A percentile compares a stretch with the other conserved stretches of the same genome.
Evolutionary conservation across 2,113 vertebrate species (phyloP).

Genomic region (Turdus rufiventris): DNA sequence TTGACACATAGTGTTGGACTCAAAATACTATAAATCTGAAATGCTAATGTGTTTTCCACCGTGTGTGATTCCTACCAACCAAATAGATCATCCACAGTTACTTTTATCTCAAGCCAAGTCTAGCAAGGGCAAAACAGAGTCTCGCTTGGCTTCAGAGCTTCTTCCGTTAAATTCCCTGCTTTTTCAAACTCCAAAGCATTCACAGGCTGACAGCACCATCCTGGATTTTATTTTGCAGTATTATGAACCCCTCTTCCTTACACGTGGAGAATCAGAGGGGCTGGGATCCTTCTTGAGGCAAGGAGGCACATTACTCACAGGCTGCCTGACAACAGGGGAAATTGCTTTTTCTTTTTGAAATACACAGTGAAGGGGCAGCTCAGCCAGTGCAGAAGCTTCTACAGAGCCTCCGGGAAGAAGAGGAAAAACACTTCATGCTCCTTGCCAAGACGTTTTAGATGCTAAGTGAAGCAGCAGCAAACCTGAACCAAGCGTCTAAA

Average conservation of each 20-base stretch:
- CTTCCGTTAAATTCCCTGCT: slow-evolving; percentile 1
- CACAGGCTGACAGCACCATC: not conserved
- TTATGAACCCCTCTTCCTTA: not conserved
- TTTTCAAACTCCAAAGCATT: not conserved
- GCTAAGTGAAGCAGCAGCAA: slow-evolving; percentile 28
- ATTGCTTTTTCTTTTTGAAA: slow-evolving; percentile 54
- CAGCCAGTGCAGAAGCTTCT: not conserved
- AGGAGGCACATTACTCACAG: not conserved
- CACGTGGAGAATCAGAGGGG: not conserved
- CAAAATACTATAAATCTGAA: not conserved
- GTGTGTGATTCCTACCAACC: not conserved
- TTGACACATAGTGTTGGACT: not conserved
- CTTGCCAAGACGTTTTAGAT: slow-evolving; percentile 7
- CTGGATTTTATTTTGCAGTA: not conserved
- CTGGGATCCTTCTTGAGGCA: slow-evolving; percentile 8
- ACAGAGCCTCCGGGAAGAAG: slow-evolving; percentile 34
- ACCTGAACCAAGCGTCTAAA: not conserved
- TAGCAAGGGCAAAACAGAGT: not conserved
- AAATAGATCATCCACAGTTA: not conserved
- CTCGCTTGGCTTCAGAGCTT: slow-evolving; percentile 4
- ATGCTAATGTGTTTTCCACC: not conserved
- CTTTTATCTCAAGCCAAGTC: slow-evolving; percentile 43
- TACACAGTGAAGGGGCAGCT: not conserved
- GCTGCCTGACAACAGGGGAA: slow-evolving; percentile 47
- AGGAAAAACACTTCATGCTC: slow-evolving; percentile 10